Percentiles rank a stretch among this genome's conserved stretches.
phyloP scores from a whole-genome alignment of 1,140 invertebrate genomes.

The Penaeus chinensis region DNA sequence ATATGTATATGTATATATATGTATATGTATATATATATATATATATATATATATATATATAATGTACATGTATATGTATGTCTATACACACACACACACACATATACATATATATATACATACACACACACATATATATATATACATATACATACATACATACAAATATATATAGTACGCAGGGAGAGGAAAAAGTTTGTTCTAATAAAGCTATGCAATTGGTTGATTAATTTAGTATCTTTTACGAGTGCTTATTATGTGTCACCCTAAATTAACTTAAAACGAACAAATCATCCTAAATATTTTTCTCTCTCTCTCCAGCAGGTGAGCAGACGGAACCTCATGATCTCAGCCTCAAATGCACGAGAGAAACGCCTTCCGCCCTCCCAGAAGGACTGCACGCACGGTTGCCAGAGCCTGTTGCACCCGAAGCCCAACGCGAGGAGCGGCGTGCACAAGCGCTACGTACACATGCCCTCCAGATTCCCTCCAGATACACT shows the following conservation, averaged over 20 bases:
- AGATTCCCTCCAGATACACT: neutral
- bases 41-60: no score
- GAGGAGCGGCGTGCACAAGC: neutral
- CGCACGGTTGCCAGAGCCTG: neutral
- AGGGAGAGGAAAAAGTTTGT: no score
- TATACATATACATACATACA: no score
- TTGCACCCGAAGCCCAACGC: neutral
- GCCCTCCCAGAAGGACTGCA: neutral
- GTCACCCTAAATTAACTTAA: neutral
- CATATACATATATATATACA: no score
- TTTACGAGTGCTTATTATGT: neutral
- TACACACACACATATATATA: no score
- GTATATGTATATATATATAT: no score
- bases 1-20: no score
- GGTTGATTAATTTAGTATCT: no score
- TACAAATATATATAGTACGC: no score
- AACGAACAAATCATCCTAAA: neutral
- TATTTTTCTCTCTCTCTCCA: neutral
- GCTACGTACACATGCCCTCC: neutral
- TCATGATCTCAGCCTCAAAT: slow-evolving; percentile 49
- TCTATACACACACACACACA: no score
- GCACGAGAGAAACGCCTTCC: slow-evolving; percentile 3
- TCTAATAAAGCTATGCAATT: no score
- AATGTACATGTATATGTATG: no score
- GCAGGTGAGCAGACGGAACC: slow-evolving; percentile 37